Evolutionary conservation across 2,113 vertebrate species (phyloP).

Genomic region (Peucedramus taeniatus): DNA sequence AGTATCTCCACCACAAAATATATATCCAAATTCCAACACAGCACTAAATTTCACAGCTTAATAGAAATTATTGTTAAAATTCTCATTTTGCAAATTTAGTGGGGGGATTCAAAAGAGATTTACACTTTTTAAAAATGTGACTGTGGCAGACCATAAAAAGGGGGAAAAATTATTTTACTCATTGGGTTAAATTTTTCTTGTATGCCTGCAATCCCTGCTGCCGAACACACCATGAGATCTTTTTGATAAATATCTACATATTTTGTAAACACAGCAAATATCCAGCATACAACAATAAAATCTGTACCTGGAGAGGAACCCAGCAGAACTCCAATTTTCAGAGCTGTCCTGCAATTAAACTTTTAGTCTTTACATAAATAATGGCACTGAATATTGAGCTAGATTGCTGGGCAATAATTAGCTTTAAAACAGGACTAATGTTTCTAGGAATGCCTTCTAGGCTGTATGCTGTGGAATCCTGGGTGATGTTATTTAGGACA

Average conservation of each 20-base stretch:
- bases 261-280: not conserved
- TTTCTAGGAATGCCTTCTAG: not conserved
- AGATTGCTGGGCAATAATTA: not conserved
- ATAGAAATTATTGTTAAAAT: not conserved
- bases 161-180: not conserved
- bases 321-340: not conserved
- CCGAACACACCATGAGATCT: not conserved
- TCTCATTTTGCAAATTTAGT: not conserved
- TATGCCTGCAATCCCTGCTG: not conserved
- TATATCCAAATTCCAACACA: not conserved
- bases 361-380: not conserved
- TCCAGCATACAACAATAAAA: not conserved
- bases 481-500: not conserved
- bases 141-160: not conserved
- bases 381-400: not conserved
- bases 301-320: not conserved
- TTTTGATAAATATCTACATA: not conserved
- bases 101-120: not conserved
- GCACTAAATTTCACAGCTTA: not conserved
- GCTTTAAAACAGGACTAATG: not conserved
- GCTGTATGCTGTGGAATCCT: not conserved
- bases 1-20: not conserved
- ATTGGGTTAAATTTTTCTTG: not conserved
- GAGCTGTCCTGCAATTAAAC: not conserved
- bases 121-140: not conserved